Percentiles rank a stretch among this genome's conserved stretches.
These are phyloP conservation scores for Sebastes umbrosus DNA, from an alignment of 2,797 vertebrate species.

Conservation along the genomic window DNA sequence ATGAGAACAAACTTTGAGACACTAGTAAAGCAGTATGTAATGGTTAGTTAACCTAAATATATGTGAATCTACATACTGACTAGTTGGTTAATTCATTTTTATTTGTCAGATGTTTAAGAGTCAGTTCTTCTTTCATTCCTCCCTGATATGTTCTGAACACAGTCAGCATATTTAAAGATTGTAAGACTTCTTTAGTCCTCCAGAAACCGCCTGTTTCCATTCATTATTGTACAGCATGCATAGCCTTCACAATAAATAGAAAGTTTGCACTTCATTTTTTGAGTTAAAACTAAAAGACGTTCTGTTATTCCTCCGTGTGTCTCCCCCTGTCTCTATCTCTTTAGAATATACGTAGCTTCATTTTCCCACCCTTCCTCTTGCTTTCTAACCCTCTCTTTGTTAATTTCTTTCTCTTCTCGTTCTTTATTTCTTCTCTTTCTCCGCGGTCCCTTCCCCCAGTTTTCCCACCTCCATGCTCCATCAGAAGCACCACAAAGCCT, in stretches of 20 bases:
- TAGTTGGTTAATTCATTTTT: background rate
- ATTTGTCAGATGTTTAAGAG: background rate
- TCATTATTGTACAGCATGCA: background rate
- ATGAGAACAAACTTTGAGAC: background rate
- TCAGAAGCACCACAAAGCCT: conserved; percentile 48
- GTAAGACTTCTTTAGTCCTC: background rate
- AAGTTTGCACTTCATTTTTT: background rate
- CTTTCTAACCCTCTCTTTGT: conserved; percentile 56
- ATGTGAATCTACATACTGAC: background rate
- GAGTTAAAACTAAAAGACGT: background rate
- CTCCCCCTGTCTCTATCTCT: background rate
- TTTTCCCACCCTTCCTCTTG: conserved; percentile 53
- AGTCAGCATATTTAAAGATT: background rate
- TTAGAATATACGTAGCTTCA: background rate
- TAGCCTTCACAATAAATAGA: background rate
- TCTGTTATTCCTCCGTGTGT: background rate
- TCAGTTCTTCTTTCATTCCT: background rate
- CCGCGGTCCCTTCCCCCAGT: conserved; percentile 62
- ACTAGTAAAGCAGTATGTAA: background rate
- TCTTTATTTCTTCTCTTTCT: conserved; percentile 42
- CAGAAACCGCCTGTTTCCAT: background rate
- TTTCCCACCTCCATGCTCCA: conserved; percentile 67
- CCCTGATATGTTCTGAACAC: background rate
- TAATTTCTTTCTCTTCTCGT: conserved; percentile 8
- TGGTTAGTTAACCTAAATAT: background rate